phyloP scores from a whole-genome alignment of 2,113 vertebrate species.

The Acanthisitta chloris region DNA sequence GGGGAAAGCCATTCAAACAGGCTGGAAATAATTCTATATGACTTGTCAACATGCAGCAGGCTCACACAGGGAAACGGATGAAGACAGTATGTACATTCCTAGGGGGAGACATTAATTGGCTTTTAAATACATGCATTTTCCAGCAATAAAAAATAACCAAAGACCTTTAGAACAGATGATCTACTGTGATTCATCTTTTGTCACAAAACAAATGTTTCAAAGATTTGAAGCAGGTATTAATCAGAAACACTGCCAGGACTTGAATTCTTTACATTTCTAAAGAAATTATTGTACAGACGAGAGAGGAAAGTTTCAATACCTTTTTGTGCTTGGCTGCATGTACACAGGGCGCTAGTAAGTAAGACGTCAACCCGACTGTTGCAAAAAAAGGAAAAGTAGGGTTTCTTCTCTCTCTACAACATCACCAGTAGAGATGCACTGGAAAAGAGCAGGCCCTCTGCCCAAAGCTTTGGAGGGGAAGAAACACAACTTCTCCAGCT shows the following conservation, averaged over 20 bases:
- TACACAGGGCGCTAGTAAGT: neutral
- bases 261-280: neutral
- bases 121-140: neutral
- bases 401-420: neutral
- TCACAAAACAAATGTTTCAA: neutral
- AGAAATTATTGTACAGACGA: neutral
- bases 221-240: neutral
- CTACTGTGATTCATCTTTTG: neutral
- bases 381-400: neutral
- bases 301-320: neutral
- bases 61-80: neutral
- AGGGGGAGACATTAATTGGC: neutral
- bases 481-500: neutral
- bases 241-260: neutral
- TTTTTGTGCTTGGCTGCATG: neutral
- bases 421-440: neutral
- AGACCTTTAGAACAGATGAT: neutral
- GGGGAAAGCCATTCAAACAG: neutral
- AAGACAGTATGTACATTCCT: neutral
- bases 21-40: constrained; percentile 13
- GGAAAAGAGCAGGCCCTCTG: neutral
- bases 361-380: neutral
- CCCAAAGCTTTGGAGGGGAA: neutral
- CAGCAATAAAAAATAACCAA: neutral
- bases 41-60: neutral